Evolutionary conservation across 2,888 invertebrate species (phyloP), one percentile per base, ranked within the genome.

Genomic region (Cantharis flavilabris): DNA sequence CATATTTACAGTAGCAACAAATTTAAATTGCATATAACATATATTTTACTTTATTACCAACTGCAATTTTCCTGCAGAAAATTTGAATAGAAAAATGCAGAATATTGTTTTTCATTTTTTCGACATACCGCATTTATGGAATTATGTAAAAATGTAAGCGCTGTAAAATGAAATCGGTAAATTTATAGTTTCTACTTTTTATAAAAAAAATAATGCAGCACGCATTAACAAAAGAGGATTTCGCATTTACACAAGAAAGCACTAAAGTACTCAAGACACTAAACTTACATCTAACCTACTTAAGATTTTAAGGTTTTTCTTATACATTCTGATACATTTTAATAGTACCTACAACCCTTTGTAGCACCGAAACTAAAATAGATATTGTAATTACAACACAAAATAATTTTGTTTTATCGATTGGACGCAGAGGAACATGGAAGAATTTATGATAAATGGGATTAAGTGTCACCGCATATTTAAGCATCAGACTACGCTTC

Each of bases 191-290:
- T 76, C 71, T 62, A 64, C 20, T 73, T 64, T 69, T 70, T 76
- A 33, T 49, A 77, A 74, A 70, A 72, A 70, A 77, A 74, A 77
- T 78, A 72, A 75, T 75, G 70, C 28, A 23, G 62, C 64, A 72
- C 20, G 77, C 63, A 72, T 75, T 78, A 78, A 72, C 75, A 20
- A 75, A 78, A 78, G 77, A 78, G 77, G 77, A 78, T 78, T 78
- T 70, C 72, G 20, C 64, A 16, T 78, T 75, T 75, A 78, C 77
- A 78, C 75, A 78, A 62, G 75, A 78, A 78, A 78, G 77, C 77
- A 78, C 77, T 77, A 77, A 69, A 69, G 73, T 74, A 63, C 63
- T 62, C 62, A 20, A 74, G 74, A 64, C 14, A 23, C 16, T 26
- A 69, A 49, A 69, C 69, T 62, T 10, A 33, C 62, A 28, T 62